phyloP scores from a whole-genome alignment of 2,113 vertebrate genomes.

The Hepsetus odoe region DNA sequence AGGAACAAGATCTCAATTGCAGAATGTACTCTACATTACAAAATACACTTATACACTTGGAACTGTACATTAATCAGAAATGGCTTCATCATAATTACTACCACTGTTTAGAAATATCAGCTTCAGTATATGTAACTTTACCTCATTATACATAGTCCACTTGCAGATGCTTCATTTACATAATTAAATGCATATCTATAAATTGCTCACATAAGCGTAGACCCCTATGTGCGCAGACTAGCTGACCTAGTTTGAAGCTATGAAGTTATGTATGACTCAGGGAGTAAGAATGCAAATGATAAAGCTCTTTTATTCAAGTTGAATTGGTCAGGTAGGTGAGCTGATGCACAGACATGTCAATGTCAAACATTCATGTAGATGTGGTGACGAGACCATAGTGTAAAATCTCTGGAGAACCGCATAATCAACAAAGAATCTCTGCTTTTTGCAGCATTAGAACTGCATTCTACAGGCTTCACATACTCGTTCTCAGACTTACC shows the following conservation, averaged over 20 bases:
- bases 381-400: background rate
- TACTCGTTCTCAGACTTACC: too few relatives aligned
- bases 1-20: background rate
- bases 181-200: conserved; percentile 17
- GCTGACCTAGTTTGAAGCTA: background rate
- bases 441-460: too few relatives aligned
- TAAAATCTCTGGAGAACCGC: background rate
- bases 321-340: background rate
- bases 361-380: background rate
- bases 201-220: conserved; percentile 12
- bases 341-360: background rate
- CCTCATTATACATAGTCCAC: background rate
- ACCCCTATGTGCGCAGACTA: background rate
- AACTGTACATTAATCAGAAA: background rate
- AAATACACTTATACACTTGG: background rate
- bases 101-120: conserved; percentile 9
- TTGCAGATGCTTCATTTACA: conserved; percentile 7
- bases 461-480: too few relatives aligned
- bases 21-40: background rate
- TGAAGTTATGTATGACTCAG: conserved; percentile 12
- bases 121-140: conserved; percentile 17
- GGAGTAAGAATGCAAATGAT: background rate
- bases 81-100: background rate
- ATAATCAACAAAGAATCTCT: background rate
- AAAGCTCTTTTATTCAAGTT: background rate